Conservation (phyloP, 2,888 invertebrate species). For the Scaptomyza flava region DNA sequence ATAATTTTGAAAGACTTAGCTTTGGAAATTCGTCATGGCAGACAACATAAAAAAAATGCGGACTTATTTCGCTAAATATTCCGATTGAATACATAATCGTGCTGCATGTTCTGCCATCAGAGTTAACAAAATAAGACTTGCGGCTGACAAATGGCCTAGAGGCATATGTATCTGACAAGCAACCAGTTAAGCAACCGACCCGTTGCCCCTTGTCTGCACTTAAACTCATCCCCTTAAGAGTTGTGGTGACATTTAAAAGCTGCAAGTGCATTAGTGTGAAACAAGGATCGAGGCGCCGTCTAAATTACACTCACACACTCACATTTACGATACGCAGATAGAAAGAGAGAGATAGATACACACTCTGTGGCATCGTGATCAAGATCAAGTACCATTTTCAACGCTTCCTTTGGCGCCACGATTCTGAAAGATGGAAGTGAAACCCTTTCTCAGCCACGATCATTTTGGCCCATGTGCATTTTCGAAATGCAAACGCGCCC, state of each 20-base stretch:
- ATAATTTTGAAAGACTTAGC: background rate
- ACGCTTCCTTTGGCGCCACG: slow-evolving; percentile 76
- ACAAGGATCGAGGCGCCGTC: slow-evolving; percentile 83
- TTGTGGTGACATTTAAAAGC: slow-evolving; percentile 75
- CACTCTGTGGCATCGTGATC: slow-evolving; percentile 55
- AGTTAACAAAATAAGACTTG: slow-evolving; percentile 43
- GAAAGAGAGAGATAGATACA: slow-evolving; percentile 9
- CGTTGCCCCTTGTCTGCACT: slow-evolving; percentile 39
- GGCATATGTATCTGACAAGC: slow-evolving; percentile 28
- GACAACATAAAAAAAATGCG: slow-evolving; percentile 44
- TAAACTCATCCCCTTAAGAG: slow-evolving; percentile 25
- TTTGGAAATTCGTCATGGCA: no score
- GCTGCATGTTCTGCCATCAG: slow-evolving; percentile 38
- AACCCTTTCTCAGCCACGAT: slow-evolving; percentile 53
- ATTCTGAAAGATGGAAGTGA: slow-evolving; percentile 61
- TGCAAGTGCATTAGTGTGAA: slow-evolving; percentile 81
- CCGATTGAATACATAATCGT: slow-evolving; percentile 67
- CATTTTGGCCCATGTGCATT: slow-evolving; percentile 63
- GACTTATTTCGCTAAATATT: slow-evolving; percentile 60
- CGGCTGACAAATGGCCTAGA: slow-evolving; percentile 43
- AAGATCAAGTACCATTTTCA: slow-evolving; percentile 75
- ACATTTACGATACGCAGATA: background rate
- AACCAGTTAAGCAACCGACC: slow-evolving; percentile 12
- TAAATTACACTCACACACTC: slow-evolving; percentile 77
- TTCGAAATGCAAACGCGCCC: slow-evolving; percentile 63